Evolutionary conservation across 92 coral and sea anemone species (phyloP), one percentile per base, ranked within the genome.

Genomic region (Porites rus): DNA sequence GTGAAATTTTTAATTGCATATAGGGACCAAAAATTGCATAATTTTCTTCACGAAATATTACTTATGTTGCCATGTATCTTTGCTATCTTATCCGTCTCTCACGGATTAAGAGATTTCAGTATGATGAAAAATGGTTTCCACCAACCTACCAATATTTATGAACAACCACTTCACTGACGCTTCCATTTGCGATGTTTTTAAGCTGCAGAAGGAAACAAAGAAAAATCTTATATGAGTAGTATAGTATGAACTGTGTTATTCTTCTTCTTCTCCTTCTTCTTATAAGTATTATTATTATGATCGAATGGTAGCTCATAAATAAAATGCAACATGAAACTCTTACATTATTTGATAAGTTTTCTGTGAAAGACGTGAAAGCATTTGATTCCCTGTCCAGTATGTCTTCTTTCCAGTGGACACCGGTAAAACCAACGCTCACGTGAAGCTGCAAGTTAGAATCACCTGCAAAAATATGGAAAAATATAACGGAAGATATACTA

Each of bases 351-450:
- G 69, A 28, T 71, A 81, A 11, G 10, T 2, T 12, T 8, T 81
- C 19, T 10, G 52, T 81, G 38, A 25, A 12, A 1, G 22, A 1
- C 16, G 14, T 19, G 70, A 56, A 81, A 22, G 51, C 69, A 14
- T 28, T 1, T 25, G 86, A 67, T 81, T 81, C 86, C 3, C 43
- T 76, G 38, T 81, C 86, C 24, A 69, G 14, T 13, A 71, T 38
- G 11, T 58, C 70, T 70, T 18, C 69, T 2, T 25, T 58, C 86
- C 86, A 81, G 18, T 20, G 20, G 11, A 10, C 16, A n/a, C n/a
- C 69, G 14, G 77, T 70, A 11, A 58, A 69, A 70, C 20, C 16
- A 7, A 70, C 3, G 14, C 19, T 69, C 0, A 21, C 12, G 59
- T 58, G 43, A 1, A 81, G 56, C 12, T 56, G 77, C 9, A 81